Conservation (phyloP, 2,888 invertebrate species). For the Amiota minor region DNA sequence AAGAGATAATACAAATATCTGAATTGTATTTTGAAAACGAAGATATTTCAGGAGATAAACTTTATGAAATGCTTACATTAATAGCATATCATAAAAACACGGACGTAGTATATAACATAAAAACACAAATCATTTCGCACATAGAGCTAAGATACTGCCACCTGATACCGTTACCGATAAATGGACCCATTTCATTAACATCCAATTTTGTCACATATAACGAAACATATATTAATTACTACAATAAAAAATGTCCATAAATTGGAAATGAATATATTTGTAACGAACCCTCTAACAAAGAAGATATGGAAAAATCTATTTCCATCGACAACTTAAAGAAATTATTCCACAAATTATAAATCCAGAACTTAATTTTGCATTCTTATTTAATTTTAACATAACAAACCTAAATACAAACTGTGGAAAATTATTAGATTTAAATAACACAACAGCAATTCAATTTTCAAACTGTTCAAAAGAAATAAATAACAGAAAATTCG, state of each 20-base stretch:
- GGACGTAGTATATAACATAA: neutral
- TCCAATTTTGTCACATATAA: neutral
- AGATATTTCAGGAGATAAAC: neutral
- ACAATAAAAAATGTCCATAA: neutral
- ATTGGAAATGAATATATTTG: neutral
- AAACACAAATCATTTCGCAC: neutral
- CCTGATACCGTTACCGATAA: neutral
- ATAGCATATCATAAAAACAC: neutral
- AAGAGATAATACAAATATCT: neutral
- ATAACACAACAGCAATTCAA: too few species aligned
- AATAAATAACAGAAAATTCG: too few species aligned
- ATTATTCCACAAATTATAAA: too few species aligned
- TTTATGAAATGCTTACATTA: neutral
- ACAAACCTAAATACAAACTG: too few species aligned
- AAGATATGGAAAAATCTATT: neutral
- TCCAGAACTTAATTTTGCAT: too few species aligned
- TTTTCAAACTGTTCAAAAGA: too few species aligned
- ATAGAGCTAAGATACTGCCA: neutral
- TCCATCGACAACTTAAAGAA: neutral
- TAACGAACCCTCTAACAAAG: slow-evolving; percentile 16
- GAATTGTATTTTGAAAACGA: neutral
- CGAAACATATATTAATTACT: neutral
- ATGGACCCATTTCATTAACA: neutral
- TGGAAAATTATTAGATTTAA: too few species aligned
- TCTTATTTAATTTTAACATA: too few species aligned